Conservation (phyloP, 1,140 invertebrate genomes). For the Grapholita molesta region DNA sequence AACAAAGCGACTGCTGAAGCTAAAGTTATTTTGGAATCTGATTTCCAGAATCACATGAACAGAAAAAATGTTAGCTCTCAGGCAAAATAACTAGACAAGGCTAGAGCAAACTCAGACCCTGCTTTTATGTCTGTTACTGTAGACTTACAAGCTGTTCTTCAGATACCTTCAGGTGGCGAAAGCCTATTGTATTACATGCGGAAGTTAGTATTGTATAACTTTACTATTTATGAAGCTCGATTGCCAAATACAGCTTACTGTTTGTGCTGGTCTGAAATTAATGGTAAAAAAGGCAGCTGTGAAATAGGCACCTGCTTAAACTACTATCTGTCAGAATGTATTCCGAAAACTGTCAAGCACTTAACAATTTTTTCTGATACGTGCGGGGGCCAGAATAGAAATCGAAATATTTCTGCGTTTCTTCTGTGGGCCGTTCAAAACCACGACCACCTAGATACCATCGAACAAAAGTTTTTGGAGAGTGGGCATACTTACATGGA, state of each 20-base stretch:
- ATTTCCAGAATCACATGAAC: conserved; percentile 18
- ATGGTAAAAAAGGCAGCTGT: not conserved
- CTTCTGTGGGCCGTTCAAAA: not conserved
- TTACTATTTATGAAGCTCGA: not conserved
- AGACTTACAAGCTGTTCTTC: conserved; percentile 24
- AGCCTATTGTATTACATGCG: conserved; percentile 18
- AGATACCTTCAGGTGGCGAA: conserved; percentile 19
- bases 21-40: not conserved
- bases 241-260: not conserved
- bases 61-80: conserved; percentile 9
- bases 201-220: not conserved
- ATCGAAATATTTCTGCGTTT: not conserved
- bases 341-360: not conserved
- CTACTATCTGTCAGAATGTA: not conserved
- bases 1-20: conserved; percentile 11
- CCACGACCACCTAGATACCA: not conserved
- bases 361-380: not conserved
- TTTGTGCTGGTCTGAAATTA: not conserved
- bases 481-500: not conserved
- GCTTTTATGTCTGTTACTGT: conserved; percentile 21
- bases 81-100: conserved; percentile 18
- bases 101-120: conserved; percentile 16
- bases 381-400: not conserved
- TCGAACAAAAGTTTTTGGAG: not conserved
- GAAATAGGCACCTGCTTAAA: not conserved